Base-by-base conservation (phyloP, 37 sponge, comb jelly and placozoan genomes). In the Beroe ovata region DNA sequence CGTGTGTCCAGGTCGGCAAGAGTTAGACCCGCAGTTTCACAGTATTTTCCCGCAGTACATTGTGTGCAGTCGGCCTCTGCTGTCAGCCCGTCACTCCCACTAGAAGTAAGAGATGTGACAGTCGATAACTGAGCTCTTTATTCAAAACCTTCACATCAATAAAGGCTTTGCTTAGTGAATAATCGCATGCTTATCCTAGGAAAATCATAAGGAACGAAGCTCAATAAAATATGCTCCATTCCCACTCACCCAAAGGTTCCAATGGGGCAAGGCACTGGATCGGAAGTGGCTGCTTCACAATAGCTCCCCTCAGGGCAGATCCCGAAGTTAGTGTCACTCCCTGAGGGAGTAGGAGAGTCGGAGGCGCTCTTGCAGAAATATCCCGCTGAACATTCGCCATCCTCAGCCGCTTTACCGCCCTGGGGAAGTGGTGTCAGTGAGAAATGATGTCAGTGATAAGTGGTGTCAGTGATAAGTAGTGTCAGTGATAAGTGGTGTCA, bases 11-110 rank as follows among this genome's bases (percentile, higher is more conserved):
- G 84, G 3, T 77, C 47, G 23, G 41, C 25, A 4, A 20, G 28
- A 16, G 41, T 47, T 30, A 90, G 88, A 29, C 91, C 91, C 8
- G 63, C 33, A n/a, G 39, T 22, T 0, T 60, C 62, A 63, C 91
- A 90, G 88, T 88, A 90, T 41, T 20, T 90, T 30, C 91, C 91
- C n/a, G 40, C 36, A 40, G 91, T 20, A 23, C 91, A 90, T 16
- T 89, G n/a, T 4, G 39, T n/a, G 39, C 91, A 90, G 29, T 89
- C 60, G 18, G 60, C 8, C 38, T 59, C 35, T 26, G 84, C 60
- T 89, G 35, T 47, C 54, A 47, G 54, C 54, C 11, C 11, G 54
- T 47, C 6, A 47, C 54, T 47, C 11, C 54, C 6, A 18, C 58
- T 89, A 47, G 11, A 47, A 47, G 6, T 16, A 11, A 47, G 54